Base-by-base conservation (phyloP, 1,140 invertebrate species). In the Orius insidiosus region DNA sequence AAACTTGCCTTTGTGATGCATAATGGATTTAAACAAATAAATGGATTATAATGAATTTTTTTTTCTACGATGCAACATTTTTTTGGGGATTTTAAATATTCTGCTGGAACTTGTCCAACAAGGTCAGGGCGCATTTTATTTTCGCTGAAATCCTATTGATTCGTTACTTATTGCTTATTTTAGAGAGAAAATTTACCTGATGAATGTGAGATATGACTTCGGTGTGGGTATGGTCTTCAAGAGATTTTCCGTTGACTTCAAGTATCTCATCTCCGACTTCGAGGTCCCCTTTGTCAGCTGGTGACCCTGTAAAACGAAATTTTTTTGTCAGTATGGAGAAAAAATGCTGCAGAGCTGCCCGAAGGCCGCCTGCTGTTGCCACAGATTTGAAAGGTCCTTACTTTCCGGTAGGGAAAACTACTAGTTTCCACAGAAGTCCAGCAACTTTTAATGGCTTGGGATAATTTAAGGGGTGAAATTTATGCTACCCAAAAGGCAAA, bases 211-310 rank as follows among this genome's bases (percentile, higher is more conserved):
- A 80, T 56, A 92, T 85, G 56, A 92, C 84, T 68, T 93, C 85
- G 1, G 78, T 76, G 59, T 88, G 78, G 47, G 83, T 80, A 58
- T 83, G 82, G 61, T 90, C 82, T 57, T 92, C 85, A 55, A 94
- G 65, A 34, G 76, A 80, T 46, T 78, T 80, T 53, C 89, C 90
- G 65, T 96, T 96, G 38, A 95, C 86, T 68, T 94, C 87, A 62
- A 95, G 70, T 60, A 95, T 95, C 66, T 95, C 90, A 68, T 95
- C 90, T 40, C 84, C 87, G 55, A 93, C 77, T 67, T 94, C 86
- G 64, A 94, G 68, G 63, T 94, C 88, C 11, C 72, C 71, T 63
- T 81, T 81, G 65, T 94, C 89, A 32, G 88, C 89, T 48, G 89
- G 86, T 52, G 90, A 90, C 39, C 85, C 85, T 88, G 61, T 5